Conservation (phyloP, 2,888 invertebrate species). For the Timema cristinae region DNA sequence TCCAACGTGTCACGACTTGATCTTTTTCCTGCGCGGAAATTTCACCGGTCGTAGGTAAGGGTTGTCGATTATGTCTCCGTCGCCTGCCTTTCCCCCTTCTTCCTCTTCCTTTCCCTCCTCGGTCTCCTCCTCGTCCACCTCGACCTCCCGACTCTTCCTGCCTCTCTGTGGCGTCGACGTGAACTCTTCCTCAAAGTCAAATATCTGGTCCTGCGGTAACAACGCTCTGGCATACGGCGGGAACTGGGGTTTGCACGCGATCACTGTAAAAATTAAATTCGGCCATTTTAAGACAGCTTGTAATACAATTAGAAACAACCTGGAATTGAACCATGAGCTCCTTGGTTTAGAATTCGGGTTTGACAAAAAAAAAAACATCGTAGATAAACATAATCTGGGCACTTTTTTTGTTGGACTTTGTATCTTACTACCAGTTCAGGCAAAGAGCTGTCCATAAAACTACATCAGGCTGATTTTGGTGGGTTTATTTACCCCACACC, state of each 20-base stretch:
- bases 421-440: too few relatives aligned
- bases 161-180: conserved; percentile 27
- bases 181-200: conserved; percentile 76
- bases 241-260: conserved; percentile 74
- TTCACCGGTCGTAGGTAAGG: conserved; percentile 61
- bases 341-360: too few relatives aligned
- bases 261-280: conserved; percentile 73
- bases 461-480: too few relatives aligned
- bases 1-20: conserved; percentile 19
- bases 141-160: conserved; percentile 31
- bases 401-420: too few relatives aligned
- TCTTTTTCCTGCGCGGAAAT: conserved; percentile 39
- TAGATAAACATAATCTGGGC: too few relatives aligned
- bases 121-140: conserved; percentile 42
- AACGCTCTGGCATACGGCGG: conserved; percentile 83
- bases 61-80: conserved; percentile 60
- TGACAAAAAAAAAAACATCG: too few relatives aligned
- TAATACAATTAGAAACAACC: too few relatives aligned
- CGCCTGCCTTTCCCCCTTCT: conserved; percentile 36
- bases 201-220: conserved; percentile 90
- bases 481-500: too few relatives aligned
- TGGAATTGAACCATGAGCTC: too few relatives aligned
- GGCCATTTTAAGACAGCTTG: too few relatives aligned
- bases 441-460: too few relatives aligned
- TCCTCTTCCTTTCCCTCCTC: conserved; percentile 41